phyloP scores from a whole-genome alignment of 2,113 vertebrate genomes.

The Hippoglossus stenolepis region DNA sequence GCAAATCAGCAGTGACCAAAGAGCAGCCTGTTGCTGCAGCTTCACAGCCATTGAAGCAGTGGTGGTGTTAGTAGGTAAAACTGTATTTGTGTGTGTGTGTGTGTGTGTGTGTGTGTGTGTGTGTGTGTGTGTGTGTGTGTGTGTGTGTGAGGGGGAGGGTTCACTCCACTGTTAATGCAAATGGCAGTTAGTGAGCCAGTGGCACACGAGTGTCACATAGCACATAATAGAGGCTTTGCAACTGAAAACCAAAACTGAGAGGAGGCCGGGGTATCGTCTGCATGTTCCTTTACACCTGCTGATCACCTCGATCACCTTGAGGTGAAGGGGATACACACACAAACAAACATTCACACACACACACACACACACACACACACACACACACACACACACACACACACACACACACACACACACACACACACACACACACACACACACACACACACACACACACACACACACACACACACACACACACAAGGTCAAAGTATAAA shows the following conservation, averaged over 20 bases:
- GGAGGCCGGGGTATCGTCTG: conserved; percentile 49
- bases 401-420: conserved; percentile 17
- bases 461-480: neutral
- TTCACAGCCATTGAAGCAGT: conserved; percentile 22
- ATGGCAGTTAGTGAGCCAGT: conserved; percentile 49
- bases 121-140: neutral
- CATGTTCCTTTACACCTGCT: conserved; percentile 54
- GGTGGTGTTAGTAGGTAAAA: conserved; percentile 17
- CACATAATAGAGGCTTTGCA: conserved; percentile 68
- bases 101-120: no score
- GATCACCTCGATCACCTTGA: conserved; percentile 35
- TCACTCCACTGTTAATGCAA: conserved; percentile 55
- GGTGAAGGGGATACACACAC: conserved; percentile 24
- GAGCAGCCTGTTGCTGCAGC: conserved; percentile 44
- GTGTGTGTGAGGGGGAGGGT: conserved; percentile 8
- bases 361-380: conserved; percentile 23
- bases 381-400: conserved; percentile 25
- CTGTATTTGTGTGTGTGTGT: conserved; percentile 22
- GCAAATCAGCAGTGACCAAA: conserved; percentile 66
- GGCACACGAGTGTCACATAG: conserved; percentile 70
- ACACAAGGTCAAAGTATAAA: conserved; percentile 4
- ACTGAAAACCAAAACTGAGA: conserved; percentile 72
- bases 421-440: conserved; percentile 19
- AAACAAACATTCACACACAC: conserved; percentile 15
- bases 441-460: conserved; percentile 15